These are phyloP conservation scores for Stomatorhinus walkeri DNA, from an alignment of 2,797 vertebrate species.

Conservation along the genomic window DNA sequence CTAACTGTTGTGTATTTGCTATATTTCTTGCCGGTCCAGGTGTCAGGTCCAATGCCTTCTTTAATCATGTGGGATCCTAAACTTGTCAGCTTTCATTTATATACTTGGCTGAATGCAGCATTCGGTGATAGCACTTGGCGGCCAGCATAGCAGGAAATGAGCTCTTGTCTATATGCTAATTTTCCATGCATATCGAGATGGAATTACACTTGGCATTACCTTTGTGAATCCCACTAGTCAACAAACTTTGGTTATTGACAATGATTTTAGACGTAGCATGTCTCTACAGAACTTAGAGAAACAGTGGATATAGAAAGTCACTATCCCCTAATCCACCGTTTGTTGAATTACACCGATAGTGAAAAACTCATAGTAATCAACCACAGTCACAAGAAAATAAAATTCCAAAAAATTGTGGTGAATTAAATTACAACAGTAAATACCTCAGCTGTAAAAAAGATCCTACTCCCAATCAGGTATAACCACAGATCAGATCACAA, in stretches of 20 bases:
- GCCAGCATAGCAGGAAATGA: neutral
- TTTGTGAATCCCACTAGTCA: neutral
- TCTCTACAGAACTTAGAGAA: neutral
- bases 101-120: neutral
- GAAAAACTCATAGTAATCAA: neutral
- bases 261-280: neutral
- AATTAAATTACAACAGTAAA: neutral
- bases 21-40: neutral
- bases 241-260: neutral
- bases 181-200: neutral
- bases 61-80: constrained; percentile 1
- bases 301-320: neutral
- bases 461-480: neutral
- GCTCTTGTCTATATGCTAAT: constrained; percentile 11
- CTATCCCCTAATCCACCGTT: neutral
- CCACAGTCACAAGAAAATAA: neutral
- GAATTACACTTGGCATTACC: neutral
- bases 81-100: constrained; percentile 10
- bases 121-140: neutral
- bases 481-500: neutral
- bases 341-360: neutral
- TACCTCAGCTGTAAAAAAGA: neutral
- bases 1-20: neutral
- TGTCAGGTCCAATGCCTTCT: neutral
- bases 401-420: neutral